phyloP scores from a whole-genome alignment of 2,797 vertebrate species.

The Phalloptychus januarius region DNA sequence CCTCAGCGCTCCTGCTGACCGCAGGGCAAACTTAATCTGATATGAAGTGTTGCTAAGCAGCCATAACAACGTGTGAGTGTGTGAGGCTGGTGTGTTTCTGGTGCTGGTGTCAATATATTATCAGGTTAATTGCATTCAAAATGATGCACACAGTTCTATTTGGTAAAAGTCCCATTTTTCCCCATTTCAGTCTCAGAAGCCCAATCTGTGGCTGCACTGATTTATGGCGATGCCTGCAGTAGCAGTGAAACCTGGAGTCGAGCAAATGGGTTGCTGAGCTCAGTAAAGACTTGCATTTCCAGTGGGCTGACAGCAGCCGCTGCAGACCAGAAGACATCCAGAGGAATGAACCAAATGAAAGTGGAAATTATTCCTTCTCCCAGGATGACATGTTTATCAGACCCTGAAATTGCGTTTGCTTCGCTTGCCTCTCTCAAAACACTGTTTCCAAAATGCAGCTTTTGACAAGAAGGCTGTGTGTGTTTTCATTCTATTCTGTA shows the following conservation, averaged over 20 bases:
- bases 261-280: conserved; percentile 48
- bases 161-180: conserved; percentile 10
- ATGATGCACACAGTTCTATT: background rate
- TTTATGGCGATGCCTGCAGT: conserved; percentile 45
- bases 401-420: conserved; percentile 72
- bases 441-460: conserved; percentile 40
- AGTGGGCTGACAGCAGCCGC: conserved; percentile 58
- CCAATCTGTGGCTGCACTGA: conserved; percentile 35
- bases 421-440: conserved; percentile 44
- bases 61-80: background rate
- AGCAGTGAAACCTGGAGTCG: conserved; percentile 43
- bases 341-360: conserved; percentile 71
- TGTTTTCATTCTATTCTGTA: conserved; percentile 17
- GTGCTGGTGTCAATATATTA: background rate
- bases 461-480: conserved; percentile 12
- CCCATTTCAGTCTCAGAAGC: conserved; percentile 12
- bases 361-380: conserved; percentile 69
- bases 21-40: background rate
- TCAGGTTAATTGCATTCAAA: background rate
- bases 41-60: background rate
- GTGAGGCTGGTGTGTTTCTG: background rate
- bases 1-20: background rate
- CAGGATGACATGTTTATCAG: conserved; percentile 74
- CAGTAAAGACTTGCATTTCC: conserved; percentile 69
- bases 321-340: conserved; percentile 59